These are phyloP conservation scores for Hassar affinis DNA, from an alignment of 2,113 vertebrate species.

Conservation along the genomic window DNA sequence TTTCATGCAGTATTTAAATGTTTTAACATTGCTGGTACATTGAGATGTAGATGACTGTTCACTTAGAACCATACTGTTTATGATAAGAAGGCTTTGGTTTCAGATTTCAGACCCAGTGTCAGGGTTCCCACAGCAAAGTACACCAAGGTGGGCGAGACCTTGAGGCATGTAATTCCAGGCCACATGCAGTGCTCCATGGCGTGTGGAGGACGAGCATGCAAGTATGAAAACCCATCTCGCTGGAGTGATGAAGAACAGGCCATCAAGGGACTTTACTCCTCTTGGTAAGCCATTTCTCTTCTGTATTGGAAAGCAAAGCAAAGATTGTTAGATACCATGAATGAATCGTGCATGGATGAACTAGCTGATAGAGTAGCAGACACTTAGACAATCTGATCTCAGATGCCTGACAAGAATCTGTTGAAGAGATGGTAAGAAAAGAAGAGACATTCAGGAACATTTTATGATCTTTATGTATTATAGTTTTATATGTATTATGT, in stretches of 20 bases:
- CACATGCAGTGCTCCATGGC: slow-evolving; percentile 96
- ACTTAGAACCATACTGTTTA: neutral
- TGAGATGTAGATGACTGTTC: slow-evolving; percentile 1
- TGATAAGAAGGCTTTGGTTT: neutral
- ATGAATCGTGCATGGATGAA: neutral
- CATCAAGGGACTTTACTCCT: slow-evolving; percentile 90
- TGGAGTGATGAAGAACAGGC: slow-evolving; percentile 92
- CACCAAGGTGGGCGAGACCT: slow-evolving; percentile 90
- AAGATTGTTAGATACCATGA: neutral
- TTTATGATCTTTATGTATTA: neutral
- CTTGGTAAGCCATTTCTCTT: slow-evolving; percentile 77
- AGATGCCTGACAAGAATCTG: neutral
- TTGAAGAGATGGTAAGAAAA: neutral
- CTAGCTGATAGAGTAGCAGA: neutral
- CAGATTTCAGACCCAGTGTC: slow-evolving; percentile 67
- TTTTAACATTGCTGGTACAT: neutral
- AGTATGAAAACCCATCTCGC: slow-evolving; percentile 92
- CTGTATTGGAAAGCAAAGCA: neutral
- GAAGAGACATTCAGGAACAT: too few relatives aligned
- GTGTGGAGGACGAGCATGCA: slow-evolving; percentile 91
- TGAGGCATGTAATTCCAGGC: slow-evolving; percentile 91
- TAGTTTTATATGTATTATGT: too few relatives aligned
- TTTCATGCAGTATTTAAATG: slow-evolving; percentile 4
- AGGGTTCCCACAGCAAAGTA: slow-evolving; percentile 89
- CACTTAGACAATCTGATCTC: neutral